Evolutionary conservation across 2,113 vertebrate species (phyloP).

Genomic region (Struthio camelus): DNA sequence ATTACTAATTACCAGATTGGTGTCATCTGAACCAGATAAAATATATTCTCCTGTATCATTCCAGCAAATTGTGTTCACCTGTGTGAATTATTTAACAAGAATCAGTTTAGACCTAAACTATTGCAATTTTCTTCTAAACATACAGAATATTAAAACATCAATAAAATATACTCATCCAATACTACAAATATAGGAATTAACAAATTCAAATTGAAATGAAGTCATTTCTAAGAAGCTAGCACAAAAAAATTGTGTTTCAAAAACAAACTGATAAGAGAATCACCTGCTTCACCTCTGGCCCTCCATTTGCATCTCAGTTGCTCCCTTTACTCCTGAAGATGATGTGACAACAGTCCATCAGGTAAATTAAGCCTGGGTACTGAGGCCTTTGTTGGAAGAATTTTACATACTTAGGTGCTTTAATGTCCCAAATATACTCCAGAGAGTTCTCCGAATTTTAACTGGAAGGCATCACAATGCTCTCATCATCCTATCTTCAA

Average conservation of each 20-base stretch:
- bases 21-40: constrained; percentile 96
- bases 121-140: not conserved
- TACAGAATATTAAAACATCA: not conserved
- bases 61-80: constrained; percentile 99
- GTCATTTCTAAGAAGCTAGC: not conserved
- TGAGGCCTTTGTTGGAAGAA: not conserved
- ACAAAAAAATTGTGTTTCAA: not conserved
- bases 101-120: not conserved
- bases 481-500: not conserved
- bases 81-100: constrained; percentile 33
- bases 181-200: not conserved
- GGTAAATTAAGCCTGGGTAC: not conserved
- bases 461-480: not conserved
- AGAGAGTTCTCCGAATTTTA: not conserved
- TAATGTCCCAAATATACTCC: not conserved
- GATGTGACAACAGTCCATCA: not conserved
- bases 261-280: constrained; percentile 40
- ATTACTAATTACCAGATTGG: constrained; percentile 94
- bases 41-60: constrained; percentile 98
- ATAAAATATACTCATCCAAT: not conserved
- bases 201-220: not conserved
- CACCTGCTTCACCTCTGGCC: not conserved
- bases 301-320: not conserved
- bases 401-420: not conserved
- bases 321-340: not conserved